Base-by-base conservation (phyloP, 2,888 invertebrate species). In the Limenitis camilla region DNA sequence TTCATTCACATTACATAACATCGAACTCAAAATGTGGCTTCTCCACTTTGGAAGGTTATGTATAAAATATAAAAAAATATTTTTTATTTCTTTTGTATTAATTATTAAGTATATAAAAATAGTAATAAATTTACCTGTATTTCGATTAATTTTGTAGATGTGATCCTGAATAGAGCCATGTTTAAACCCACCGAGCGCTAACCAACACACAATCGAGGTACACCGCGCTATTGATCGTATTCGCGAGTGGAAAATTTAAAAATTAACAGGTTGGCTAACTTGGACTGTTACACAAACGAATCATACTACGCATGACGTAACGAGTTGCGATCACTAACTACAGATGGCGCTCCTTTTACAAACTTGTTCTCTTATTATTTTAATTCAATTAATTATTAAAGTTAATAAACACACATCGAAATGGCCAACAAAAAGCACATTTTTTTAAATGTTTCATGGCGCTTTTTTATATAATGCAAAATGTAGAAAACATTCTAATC, bases 101-200 rank as follows among this genome's bases (percentile, higher is more conserved):
- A 35, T 36, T 30, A 53, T 43, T 43, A 36, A 48, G 42, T 44
- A 27, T 11, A 5, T 11, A 29, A 27, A 10, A 31, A 49, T 31
- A 49, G 36, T 32, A 55, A 68, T 62, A 10, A 40, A 41, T 11
- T 78, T 77, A 91, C 91, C 89, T 91, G 91, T 73, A 89, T 82
- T 76, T 92, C 92, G 63, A 84, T 77, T 70, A 92, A 76, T 87
- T 86, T 90, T 62, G 88, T 82, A 65, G 90, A 84, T 65, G 91
- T 88, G 76, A 92, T 89, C 81, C 91, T 91, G 82, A 90, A 91
- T 72, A 92, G 80, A 77, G 91, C 90, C 92, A 92, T 92, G 80
- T 77, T 76, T 76, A 68, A 72, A 61, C 76, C 76, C 76, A 69
- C 77, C 76, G 73, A 78, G 72, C 72, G 73, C 64, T 58, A 61